Evolutionary conservation across 2,888 invertebrate genomes (phyloP), one percentile per base, ranked within the genome.

Genomic region (Dolichopus griseipennis): DNA sequence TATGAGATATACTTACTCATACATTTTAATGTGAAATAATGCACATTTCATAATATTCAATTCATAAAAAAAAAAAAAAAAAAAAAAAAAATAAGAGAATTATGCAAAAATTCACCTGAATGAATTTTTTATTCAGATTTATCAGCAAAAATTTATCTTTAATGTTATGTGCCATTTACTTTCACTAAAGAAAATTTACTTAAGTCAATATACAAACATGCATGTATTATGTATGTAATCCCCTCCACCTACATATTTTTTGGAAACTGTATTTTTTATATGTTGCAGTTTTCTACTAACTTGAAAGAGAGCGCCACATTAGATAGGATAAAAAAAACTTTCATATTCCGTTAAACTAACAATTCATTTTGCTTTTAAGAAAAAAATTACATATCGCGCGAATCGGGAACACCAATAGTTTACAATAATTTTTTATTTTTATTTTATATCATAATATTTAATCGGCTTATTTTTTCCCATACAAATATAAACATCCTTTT

Each of bases 81-180:
- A 18, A 52, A 18, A 2, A 3, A 52, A 52, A n/a, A 52, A 12
- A 52, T 18, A 52, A 52, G 18, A 15, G 8, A 41, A 41, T 41
- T 9, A 41, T 27, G 27, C 27, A 27, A 27, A 37, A 2, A 18
- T 52, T 52, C 52, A 52, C 52, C n/a, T 52, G 52, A 52, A 52
- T 52, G n/a, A 52, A 52, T 52, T 52, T 52, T 52, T 52, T 52
- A 52, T 52, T 52, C 52, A 52, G 52, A 52, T 52, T 52, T 52
- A 52, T 52, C 52, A 52, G 52, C 18, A 52, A 41, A 41, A 52
- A 18, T n/a, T 52, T 52, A 52, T 52, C n/a, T 52, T 52, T 52
- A 52, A 52, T n/a, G n/a, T 52, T 52, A 5, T 52, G 5, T 52
- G 8, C 37, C 37, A 37, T 52, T 52, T 52, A 52, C 52, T 52